Percentiles rank a stretch among this genome's conserved stretches.
Evolutionary conservation across 2,888 invertebrate species (phyloP).

Genomic region (Cetonia aurata): DNA sequence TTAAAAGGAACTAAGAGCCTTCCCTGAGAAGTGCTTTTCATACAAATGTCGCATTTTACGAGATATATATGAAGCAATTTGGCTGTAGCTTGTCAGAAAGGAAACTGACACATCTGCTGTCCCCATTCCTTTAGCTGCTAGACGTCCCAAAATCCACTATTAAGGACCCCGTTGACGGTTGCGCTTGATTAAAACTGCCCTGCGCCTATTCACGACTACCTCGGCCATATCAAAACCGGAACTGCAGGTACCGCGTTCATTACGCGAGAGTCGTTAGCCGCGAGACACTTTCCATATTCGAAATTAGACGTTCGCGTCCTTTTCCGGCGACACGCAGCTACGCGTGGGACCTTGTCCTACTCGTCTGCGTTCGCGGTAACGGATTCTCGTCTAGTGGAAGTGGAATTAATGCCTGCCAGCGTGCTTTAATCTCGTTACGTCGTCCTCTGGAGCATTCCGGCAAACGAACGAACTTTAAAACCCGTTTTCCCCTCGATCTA

Average conservation of each 20-base stretch:
- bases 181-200: conserved; percentile 62
- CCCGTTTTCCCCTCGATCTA: conserved; percentile 33
- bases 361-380: conserved; percentile 48
- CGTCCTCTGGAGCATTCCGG: not conserved
- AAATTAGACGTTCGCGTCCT: conserved; percentile 56
- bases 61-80: conserved; percentile 51
- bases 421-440: conserved; percentile 38
- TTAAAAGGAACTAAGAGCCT: too few relatives aligned
- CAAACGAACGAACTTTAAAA: conserved; percentile 21
- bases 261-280: conserved; percentile 51
- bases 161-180: conserved; percentile 57
- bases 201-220: conserved; percentile 45
- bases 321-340: too few relatives aligned
- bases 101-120: conserved; percentile 47
- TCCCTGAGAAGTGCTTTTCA: not conserved
- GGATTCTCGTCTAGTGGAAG: conserved; percentile 53
- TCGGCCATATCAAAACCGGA: conserved; percentile 34
- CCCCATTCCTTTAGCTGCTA: conserved; percentile 53
- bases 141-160: conserved; percentile 59
- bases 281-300: conserved; percentile 52
- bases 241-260: conserved; percentile 57
- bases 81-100: conserved; percentile 49
- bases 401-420: conserved; percentile 46
- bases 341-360: conserved; percentile 30
- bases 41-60: not conserved